Percentiles rank a stretch among this genome's conserved stretches.
Conservation (phyloP, 2,797 vertebrate species). For the Spondyliosoma cantharus region DNA sequence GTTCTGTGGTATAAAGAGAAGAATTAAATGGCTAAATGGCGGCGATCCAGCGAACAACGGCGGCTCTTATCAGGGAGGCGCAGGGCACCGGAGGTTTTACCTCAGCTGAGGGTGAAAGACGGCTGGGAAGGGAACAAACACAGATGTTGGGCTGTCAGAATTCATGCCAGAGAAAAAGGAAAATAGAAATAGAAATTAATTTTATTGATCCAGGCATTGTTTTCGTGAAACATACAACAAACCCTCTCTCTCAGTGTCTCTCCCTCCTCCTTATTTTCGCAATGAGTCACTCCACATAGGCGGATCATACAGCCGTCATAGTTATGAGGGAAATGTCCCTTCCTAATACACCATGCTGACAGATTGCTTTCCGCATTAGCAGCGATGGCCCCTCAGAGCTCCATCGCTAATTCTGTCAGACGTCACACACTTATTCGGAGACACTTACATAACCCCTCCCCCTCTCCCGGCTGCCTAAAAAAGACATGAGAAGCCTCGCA, state of each 20-base stretch:
- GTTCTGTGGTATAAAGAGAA: conserved; percentile 60
- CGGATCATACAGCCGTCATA: conserved; percentile 21
- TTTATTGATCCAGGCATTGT: conserved; percentile 48
- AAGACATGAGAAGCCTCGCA: conserved; percentile 52
- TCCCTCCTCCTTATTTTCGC: conserved; percentile 31
- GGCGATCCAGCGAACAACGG: conserved; percentile 30
- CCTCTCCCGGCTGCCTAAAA: conserved; percentile 22
- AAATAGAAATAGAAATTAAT: conserved; percentile 29
- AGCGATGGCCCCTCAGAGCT: conserved; percentile 55
- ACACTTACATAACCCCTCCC: neutral
- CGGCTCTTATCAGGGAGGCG: conserved; percentile 60
- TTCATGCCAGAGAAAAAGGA: conserved; percentile 34
- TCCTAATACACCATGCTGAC: conserved; percentile 57
- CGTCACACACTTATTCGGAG: conserved; percentile 40
- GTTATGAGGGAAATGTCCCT: conserved; percentile 52
- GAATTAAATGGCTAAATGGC: conserved; percentile 58
- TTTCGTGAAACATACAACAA: conserved; percentile 30
- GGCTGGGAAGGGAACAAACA: conserved; percentile 38
- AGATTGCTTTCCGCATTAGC: conserved; percentile 57
- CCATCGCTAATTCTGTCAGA: conserved; percentile 57
- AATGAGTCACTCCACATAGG: conserved; percentile 30
- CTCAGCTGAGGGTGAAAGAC: conserved; percentile 33
- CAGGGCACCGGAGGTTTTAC: conserved; percentile 51
- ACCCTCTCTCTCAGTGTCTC: neutral
- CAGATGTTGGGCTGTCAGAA: conserved; percentile 44